These are phyloP conservation scores for Drosophila prolongata DNA, from an alignment of 2,888 invertebrate species.

Conservation along the genomic window DNA sequence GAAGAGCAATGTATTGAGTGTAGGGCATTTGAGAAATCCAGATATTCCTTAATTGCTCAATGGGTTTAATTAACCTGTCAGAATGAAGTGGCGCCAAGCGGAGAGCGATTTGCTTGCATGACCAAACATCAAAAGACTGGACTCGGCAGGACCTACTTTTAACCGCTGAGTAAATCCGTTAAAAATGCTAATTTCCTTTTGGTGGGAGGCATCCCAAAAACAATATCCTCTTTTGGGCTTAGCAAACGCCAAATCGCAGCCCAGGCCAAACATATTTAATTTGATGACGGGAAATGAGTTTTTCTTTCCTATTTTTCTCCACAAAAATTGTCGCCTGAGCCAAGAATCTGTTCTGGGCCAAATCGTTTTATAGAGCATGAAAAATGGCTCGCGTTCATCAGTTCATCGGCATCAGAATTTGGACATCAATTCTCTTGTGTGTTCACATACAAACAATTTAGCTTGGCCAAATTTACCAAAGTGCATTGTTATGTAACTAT, in stretches of 20 bases:
- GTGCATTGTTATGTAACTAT: too few species aligned
- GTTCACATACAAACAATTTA: too few species aligned
- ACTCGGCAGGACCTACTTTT: constrained; percentile 21
- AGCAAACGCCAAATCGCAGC: constrained; percentile 36
- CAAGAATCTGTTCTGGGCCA: too few species aligned
- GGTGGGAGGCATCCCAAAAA: constrained; percentile 34
- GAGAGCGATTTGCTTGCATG: constrained; percentile 15
- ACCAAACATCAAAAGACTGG: constrained; percentile 60
- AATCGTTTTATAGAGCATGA: too few species aligned
- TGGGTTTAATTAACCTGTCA: constrained; percentile 67
- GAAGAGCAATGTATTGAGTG: background rate
- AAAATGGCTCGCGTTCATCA: too few species aligned
- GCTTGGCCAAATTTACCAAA: too few species aligned
- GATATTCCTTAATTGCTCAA: constrained; percentile 5
- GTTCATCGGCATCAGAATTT: too few species aligned
- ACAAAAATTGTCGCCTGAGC: background rate
- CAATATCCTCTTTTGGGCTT: constrained; percentile 65
- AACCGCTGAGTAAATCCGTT: constrained; percentile 33
- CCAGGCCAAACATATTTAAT: constrained; percentile 40
- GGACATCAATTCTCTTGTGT: too few species aligned
- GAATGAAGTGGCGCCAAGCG: constrained; percentile 39
- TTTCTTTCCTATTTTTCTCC: constrained; percentile 29
- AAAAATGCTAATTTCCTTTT: constrained; percentile 67
- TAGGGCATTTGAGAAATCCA: background rate
- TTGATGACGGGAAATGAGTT: constrained; percentile 65